Evolutionary conservation across 2,888 invertebrate species (phyloP).

Genomic region (Caenorhabditis wallacei): DNA sequence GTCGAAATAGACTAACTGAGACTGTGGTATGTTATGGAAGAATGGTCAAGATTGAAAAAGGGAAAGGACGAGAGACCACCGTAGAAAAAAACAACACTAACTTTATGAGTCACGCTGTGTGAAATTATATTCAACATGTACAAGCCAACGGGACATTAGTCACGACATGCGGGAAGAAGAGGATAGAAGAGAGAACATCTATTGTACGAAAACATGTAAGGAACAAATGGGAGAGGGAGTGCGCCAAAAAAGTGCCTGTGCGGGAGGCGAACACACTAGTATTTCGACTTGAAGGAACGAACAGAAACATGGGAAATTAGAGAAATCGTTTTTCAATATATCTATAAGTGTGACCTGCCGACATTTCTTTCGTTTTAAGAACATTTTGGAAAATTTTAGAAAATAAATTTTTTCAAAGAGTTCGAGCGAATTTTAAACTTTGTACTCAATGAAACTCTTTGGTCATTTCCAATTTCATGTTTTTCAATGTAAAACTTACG

Average conservation of each 20-base stretch:
- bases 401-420: too few relatives aligned
- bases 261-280: constrained; percentile 46
- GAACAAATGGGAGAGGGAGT: constrained; percentile 28
- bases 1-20: background rate
- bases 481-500: background rate
- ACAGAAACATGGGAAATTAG: constrained; percentile 5
- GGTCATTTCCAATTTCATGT: background rate
- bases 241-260: constrained; percentile 44
- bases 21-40: constrained; percentile 8
- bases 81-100: constrained; percentile 36
- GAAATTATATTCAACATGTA: constrained; percentile 64
- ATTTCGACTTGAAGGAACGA: constrained; percentile 35
- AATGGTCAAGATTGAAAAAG: constrained; percentile 13
- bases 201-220: constrained; percentile 60
- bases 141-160: constrained; percentile 48
- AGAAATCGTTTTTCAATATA: background rate
- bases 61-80: constrained; percentile 9
- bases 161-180: constrained; percentile 43
- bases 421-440: too few relatives aligned
- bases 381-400: too few relatives aligned
- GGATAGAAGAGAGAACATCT: constrained; percentile 43
- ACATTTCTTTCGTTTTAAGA: background rate
- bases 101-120: constrained; percentile 50
- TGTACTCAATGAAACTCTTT: background rate
- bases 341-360: too few relatives aligned